Evolutionary conservation across 2,888 invertebrate genomes (phyloP), one percentile per base, ranked within the genome.

Genomic region (Aphodius granarius): DNA sequence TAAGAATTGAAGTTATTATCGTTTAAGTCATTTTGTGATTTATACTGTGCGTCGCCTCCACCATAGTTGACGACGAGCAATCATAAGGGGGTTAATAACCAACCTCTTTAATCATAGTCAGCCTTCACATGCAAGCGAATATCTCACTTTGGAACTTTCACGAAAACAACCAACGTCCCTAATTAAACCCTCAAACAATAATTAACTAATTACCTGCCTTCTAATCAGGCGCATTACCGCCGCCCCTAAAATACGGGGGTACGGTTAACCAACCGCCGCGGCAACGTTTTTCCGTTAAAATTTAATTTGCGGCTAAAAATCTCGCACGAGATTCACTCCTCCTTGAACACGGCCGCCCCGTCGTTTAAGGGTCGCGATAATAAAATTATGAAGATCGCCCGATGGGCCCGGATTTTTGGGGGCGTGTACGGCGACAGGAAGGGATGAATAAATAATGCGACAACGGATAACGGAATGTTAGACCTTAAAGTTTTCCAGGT

Each of bases 371-470:
- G 43, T 43, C 13, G 43, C 43, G 2, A 43, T 43, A 43, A 43
- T 43, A 43, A 43, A 43, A 43, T 43, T 43, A 43, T 43, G 43
- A 43, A 43, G 43, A 43, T 43, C 43, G 43, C 43, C 43, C 43
- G 1, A 43, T 3, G 43, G 43, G 43, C 9, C 13, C 6, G 43
- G 43, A 9, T 43, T 43, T 3, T 0, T 6, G 43, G 9, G 2
- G 43, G 43, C 2, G 43, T 6, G 23, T 4, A 6, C 5, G 43
- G 43, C 3, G 43, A 43, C 6, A 43, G 43, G 66, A n/a, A 4
- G 16, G 66, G n/a, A 66, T 66, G 66, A 66, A 66, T 66, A 66
- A 66, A 66, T 66, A 21, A 66, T 66, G 66, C n/a, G 17, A 21
- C 17, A 21, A 19, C n/a, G 66, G 66, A 66, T 66, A 66, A 66